Evolutionary conservation across 2,113 vertebrate species (phyloP), one percentile per base, ranked within the genome.

Genomic region (Origma solitaria): DNA sequence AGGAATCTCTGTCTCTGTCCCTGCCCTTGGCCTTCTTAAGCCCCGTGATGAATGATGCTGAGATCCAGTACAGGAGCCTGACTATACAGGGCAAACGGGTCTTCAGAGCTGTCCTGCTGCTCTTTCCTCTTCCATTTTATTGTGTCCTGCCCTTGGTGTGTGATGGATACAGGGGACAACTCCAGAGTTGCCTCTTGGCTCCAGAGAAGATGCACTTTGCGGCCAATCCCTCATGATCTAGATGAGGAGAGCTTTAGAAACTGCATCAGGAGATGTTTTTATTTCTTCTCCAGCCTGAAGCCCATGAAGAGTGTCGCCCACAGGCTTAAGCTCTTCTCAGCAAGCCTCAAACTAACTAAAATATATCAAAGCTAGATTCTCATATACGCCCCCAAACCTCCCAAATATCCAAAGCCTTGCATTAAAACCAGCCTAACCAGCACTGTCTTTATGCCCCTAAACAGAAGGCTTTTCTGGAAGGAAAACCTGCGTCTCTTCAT

Each of bases 331-430:
- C 56, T 96, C 65, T 89, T 91, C 73, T 72, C 65, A 86, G 42
- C 20, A 84, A 95, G 58, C 82, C 50, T 86, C 71, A 93, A 80
- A 77, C 58, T 62, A 84, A 86, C 64, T 68, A 54, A 94, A 94
- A 65, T 80, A 83, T 14, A 88, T 54, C 72, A 88, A 92, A 94
- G 60, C 47, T 83, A 80, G 42, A 72, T 60, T 91, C 62, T 86
- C 45, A 62, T 75, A 11, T 65, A 69, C 27, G 28, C 38, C n/a
- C 19, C 17, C 71, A 77, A 72, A 75, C 38, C 47, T 77, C 62
- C 47, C 64, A 92, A 86, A 86, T 70, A 88, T 38, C 69, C 82
- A 50, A 93, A 82, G 44, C 24, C 56, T 70, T 70, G 35, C 54
- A 38, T 49, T 77, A 54, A 65, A 86, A 72, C 80, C 82, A 88